Conservation (phyloP, 2,888 invertebrate genomes). For the Phortica magna region DNA sequence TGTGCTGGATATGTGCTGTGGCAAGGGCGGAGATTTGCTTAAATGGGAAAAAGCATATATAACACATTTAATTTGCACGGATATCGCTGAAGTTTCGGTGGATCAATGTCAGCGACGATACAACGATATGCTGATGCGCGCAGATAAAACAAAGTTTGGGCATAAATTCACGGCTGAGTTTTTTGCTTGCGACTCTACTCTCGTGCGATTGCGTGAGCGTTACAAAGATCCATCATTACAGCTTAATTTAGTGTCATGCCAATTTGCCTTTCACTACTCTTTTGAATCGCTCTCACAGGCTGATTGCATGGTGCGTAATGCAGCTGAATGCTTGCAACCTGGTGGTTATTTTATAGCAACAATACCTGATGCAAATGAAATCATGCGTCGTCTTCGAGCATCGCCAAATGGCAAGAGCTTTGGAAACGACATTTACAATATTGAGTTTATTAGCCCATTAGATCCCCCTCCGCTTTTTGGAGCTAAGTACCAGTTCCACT, state of each 20-base stretch:
- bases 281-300: constrained; percentile 94
- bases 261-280: constrained; percentile 98
- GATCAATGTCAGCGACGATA: constrained; percentile 93
- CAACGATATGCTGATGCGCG: constrained; percentile 81
- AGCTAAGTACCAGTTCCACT: constrained; percentile 95
- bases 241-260: constrained; percentile 96
- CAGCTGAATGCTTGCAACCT: constrained; percentile 90
- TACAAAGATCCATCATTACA: constrained; percentile 87
- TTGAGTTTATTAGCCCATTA: constrained; percentile 85
- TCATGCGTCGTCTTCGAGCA: constrained; percentile 86
- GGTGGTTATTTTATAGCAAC: constrained; percentile 99
- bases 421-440: constrained; percentile 88
- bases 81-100: constrained; percentile 95
- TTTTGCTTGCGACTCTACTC: constrained; percentile 94
- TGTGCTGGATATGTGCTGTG: constrained; percentile 97
- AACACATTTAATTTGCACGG: constrained; percentile 90
- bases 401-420: constrained; percentile 75
- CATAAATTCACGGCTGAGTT: constrained; percentile 91
- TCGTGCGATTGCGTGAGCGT: constrained; percentile 86
- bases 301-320: constrained; percentile 94
- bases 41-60: constrained; percentile 95
- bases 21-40: constrained; percentile 98
- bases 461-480: constrained; percentile 92
- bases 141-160: constrained; percentile 69
- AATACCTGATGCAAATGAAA: constrained; percentile 94